Base-by-base conservation (phyloP, 2,888 invertebrate species). In the Platypus cylindrus region DNA sequence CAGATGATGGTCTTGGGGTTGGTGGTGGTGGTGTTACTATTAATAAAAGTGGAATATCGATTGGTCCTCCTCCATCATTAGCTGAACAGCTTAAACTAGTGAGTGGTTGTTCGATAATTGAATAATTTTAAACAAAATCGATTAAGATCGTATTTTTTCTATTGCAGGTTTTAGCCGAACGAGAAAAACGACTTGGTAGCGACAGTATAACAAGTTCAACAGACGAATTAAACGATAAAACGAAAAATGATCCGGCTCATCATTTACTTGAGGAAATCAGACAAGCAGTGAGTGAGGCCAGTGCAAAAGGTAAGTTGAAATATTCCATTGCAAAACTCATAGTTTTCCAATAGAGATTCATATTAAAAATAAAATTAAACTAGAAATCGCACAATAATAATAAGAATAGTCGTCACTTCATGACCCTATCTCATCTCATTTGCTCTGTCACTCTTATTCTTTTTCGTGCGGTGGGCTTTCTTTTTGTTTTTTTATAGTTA, bases 231-330 rank as follows among this genome's bases (percentile, higher is more conserved):
- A 73, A 70, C 55, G 60, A 59, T 34, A 60, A 46, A 54, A 52
- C 67, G 66, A 56, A 64, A 66, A 53, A 74, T 69, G 48, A 75
- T 75, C 63, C 76, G 71, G 62, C 78, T 76, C 81, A 84, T 65
- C 79, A 82, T 57, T 71, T 87, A 48, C 78, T 85, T 47, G 85
- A 85, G 63, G 86, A 86, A 70, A 86, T 86, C 54, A 72, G 84
- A 44, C 83, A 83, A 62, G 85, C 86, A 50, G 86, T 87, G 53
- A 83, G 76, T 62, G 85, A 86, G 65, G 85, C 85, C 47, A 85
- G 83, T 67, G 82, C 83, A 45, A 73, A 82, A 78, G 84, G 85
- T 84, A 64, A 45, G 13, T 22, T 31, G n/a, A n/a, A n/a, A 16
- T n/a, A 17, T 14, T 26, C 7, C n/a, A n/a, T n/a, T n/a, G n/a